Evolutionary conservation across 2,888 invertebrate species (phyloP), one percentile per base, ranked within the genome.

Genomic region (Adelphocoris suturalis): DNA sequence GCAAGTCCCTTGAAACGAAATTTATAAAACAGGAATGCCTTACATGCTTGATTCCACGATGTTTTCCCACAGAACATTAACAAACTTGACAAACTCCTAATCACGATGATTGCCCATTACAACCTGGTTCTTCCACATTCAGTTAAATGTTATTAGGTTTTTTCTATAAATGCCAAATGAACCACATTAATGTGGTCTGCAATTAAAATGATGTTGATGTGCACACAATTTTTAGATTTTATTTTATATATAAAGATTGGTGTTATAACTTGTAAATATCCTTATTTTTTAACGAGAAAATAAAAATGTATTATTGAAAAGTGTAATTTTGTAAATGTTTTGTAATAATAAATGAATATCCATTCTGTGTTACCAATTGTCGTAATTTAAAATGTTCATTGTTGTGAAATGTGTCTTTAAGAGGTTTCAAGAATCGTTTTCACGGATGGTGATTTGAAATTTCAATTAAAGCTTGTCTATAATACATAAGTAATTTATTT

Each of bases 301-400:
- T 19, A 19, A 19, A 61, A 68, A 68, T 68, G 23, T 23, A 68
- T 68, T 68, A 23, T 12, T 68, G 13, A 19, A 68, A n/a, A 12
- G 23, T 68, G 68, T 68, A 68, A 23, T 23, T 68, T 78, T 78
- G 78, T 78, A 78, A 16, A 78, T 11, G 28, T 78, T 37, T 46
- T 78, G 46, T 78, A 46, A 78, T 47, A 47, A 46, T 46, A 14
- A 9, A 47, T 46, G 28, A 78, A 46, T 47, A 78, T 46, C 19
- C 19, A 78, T 13, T 37, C 46, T 78, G 78, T 23, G 78, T 78
- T 78, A 78, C 78, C 78, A 78, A 78, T 78, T 12, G 14, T 47
- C 47, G 13, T 46, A 46, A 78, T 19, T 47, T 46, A 47, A 78
- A 47, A n/a, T 78, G 37, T 37, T 37, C 37, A 78, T 78, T 78